phyloP scores from a whole-genome alignment of 2,888 invertebrate genomes.

The Xiphydria camelus region DNA sequence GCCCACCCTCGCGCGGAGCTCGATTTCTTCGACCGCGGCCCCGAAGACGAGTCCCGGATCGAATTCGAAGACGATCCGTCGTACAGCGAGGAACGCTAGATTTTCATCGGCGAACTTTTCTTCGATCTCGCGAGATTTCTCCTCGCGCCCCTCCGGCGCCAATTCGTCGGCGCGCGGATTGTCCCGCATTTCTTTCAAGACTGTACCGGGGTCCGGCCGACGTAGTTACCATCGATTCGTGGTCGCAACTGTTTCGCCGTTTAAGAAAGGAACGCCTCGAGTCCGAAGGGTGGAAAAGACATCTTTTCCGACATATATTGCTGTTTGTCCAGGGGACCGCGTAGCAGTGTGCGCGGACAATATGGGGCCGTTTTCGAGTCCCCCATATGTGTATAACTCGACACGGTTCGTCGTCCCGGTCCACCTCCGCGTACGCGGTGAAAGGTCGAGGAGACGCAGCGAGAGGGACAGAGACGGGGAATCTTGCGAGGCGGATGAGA shows the following conservation, averaged over 20 bases:
- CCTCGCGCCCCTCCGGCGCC: no score
- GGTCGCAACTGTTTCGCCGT: slow-evolving; percentile 56
- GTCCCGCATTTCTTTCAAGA: slow-evolving; percentile 39
- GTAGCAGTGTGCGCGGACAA: slow-evolving; percentile 35
- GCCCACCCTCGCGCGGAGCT: no score
- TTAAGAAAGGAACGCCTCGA: slow-evolving; percentile 53
- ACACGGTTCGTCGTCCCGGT: no score
- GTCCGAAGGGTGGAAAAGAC: slow-evolving; percentile 46
- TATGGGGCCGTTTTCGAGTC: slow-evolving; percentile 42
- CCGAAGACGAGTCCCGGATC: no score
- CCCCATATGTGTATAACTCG: no score
- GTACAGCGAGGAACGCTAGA: no score
- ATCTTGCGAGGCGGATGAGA: no score
- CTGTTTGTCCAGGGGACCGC: slow-evolving; percentile 53
- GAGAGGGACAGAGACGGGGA: slow-evolving; percentile 4
- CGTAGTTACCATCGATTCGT: slow-evolving; percentile 58
- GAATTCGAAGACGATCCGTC: no score
- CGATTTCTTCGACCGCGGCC: no score
- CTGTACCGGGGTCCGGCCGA: slow-evolving; percentile 54
- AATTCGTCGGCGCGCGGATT: no score
- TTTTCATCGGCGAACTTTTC: no score
- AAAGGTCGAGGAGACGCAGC: slow-evolving; percentile 11
- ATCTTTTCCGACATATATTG: slow-evolving; percentile 52
- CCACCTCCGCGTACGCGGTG: slow-evolving; percentile 15
- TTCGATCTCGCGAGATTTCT: no score